Conservation (phyloP, 2,113 vertebrate genomes). For the Plecotus auritus region DNA sequence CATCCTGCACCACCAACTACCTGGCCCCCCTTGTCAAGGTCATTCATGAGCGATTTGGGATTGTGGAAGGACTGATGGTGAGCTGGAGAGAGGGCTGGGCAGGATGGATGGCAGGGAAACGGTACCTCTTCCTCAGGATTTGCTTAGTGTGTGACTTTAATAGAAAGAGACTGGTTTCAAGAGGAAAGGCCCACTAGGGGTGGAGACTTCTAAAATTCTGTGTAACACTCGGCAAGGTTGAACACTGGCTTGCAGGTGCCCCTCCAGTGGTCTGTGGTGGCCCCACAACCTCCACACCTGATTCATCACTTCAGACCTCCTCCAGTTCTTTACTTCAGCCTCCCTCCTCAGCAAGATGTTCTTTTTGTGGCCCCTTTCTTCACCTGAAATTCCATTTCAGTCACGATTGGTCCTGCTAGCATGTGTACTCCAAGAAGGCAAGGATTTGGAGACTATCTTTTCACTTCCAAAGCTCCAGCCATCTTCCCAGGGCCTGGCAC, state of each 20-base stretch:
- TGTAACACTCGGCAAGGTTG: not conserved
- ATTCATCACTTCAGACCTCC: not conserved
- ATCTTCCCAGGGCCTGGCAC: not conserved
- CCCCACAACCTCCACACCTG: not conserved
- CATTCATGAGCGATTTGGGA: conserved; percentile 89
- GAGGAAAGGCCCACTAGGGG: not conserved
- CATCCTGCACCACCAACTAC: conserved; percentile 94
- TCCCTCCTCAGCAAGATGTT: not conserved
- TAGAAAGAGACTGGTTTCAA: not conserved
- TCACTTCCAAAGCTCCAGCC: not conserved
- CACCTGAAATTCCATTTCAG: not conserved
- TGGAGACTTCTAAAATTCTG: not conserved
- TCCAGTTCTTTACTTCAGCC: not conserved
- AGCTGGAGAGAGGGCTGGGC: conserved; percentile 28
- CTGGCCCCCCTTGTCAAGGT: conserved; percentile 91
- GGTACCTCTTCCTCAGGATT: not conserved
- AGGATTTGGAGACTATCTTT: not conserved
- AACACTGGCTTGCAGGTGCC: not conserved
- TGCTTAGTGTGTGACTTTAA: not conserved
- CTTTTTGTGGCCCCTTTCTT: not conserved
- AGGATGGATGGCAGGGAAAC: not conserved
- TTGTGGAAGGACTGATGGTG: conserved; percentile 91
- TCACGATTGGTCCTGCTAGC: not conserved
- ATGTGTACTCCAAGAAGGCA: not conserved
- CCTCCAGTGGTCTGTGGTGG: not conserved